phyloP scores from a whole-genome alignment of 2,888 invertebrate species.

The Phaedon cochleariae region DNA sequence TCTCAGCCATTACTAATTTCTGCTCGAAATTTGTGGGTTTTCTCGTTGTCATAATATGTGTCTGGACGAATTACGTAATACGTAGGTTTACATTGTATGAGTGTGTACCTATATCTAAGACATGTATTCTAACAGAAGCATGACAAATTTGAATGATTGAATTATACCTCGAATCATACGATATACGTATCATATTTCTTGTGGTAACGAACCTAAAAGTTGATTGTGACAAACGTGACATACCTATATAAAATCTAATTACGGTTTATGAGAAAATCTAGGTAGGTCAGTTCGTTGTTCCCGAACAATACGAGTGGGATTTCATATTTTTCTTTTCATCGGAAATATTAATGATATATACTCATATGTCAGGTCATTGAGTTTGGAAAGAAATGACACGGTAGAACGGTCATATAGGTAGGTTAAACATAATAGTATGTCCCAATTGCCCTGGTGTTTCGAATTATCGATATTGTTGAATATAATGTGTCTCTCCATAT shows the following conservation, averaged over 20 bases:
- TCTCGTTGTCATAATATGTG: too few relatives aligned
- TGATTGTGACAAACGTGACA: slow-evolving; percentile 15
- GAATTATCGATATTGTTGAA: too few relatives aligned
- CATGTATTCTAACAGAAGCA: not conserved
- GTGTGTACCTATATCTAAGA: too few relatives aligned
- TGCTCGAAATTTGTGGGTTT: too few relatives aligned
- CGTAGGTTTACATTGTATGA: too few relatives aligned
- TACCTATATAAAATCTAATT: slow-evolving; percentile 28
- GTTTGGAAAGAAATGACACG: slow-evolving; percentile 30
- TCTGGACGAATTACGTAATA: too few relatives aligned
- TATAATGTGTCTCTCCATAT: too few relatives aligned
- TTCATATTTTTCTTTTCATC: not conserved
- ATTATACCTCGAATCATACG: too few relatives aligned
- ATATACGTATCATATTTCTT: not conserved
- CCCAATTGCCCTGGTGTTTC: too few relatives aligned
- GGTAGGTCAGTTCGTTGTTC: not conserved
- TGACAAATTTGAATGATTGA: not conserved
- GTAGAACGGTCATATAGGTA: slow-evolving; percentile 42
- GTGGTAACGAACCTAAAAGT: slow-evolving; percentile 3
- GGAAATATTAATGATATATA: slow-evolving; percentile 4
- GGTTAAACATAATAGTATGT: not conserved
- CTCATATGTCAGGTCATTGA: not conserved
- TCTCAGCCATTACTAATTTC: too few relatives aligned
- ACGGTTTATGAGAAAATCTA: slow-evolving; percentile 19
- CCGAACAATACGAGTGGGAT: slow-evolving; percentile 20